Conservation (phyloP, 2,113 vertebrate species). For the Archilochus colubris region DNA sequence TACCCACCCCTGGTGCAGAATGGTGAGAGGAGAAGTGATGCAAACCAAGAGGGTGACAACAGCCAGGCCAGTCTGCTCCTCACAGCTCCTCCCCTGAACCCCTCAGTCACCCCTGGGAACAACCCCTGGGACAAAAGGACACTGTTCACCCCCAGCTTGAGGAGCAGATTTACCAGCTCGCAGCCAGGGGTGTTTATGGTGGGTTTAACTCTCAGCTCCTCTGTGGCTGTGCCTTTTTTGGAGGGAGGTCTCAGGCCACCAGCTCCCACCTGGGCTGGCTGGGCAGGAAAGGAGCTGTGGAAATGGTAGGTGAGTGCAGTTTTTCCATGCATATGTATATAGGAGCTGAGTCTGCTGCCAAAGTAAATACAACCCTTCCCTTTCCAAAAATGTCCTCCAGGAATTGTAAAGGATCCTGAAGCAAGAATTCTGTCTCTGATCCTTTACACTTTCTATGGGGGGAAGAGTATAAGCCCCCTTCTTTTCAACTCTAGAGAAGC, state of each 20-base stretch:
- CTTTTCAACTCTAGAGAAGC: not conserved
- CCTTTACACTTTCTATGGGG: slow-evolving; percentile 10
- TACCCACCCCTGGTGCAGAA: not conserved
- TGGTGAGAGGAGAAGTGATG: not conserved
- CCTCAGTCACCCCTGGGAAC: not conserved
- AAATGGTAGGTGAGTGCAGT: slow-evolving; percentile 43
- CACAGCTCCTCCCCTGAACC: not conserved
- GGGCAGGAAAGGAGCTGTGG: slow-evolving; percentile 11
- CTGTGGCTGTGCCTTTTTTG: not conserved
- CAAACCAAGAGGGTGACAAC: not conserved
- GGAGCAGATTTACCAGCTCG: slow-evolving; percentile 41
- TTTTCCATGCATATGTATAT: slow-evolving; percentile 56
- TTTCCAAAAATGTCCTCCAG: slow-evolving; percentile 68
- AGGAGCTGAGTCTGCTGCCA: slow-evolving; percentile 47
- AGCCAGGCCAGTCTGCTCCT: rapidly evolving
- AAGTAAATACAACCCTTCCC: slow-evolving; percentile 70
- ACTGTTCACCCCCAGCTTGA: not conserved
- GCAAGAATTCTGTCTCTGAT: slow-evolving; percentile 43
- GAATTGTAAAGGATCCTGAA: slow-evolving; percentile 66
- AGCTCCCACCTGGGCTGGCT: slow-evolving; percentile 47
- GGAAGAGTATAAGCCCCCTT: not conserved
- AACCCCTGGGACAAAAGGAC: not conserved
- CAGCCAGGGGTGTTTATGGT: slow-evolving; percentile 59
- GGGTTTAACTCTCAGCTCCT: not conserved
- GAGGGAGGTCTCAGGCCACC: not conserved